Evolutionary conservation across 2,888 invertebrate genomes (phyloP).

Genomic region (Chrysolina haemoptera): DNA sequence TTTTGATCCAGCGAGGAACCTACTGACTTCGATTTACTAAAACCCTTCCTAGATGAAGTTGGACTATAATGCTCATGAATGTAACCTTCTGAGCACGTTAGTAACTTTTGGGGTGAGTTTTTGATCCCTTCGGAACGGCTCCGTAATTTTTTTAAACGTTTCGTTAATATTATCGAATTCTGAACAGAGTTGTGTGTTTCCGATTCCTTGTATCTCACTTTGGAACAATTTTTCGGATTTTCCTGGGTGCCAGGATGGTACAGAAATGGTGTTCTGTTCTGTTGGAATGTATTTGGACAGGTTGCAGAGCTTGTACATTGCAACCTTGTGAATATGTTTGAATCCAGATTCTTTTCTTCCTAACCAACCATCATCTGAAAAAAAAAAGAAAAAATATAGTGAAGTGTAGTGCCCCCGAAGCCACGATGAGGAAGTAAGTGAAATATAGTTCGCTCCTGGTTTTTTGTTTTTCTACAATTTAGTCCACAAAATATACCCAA

Average conservation of each 20-base stretch:
- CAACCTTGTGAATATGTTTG: conserved; percentile 59
- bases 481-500: too few relatives aligned
- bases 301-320: conserved; percentile 68
- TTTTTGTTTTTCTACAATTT: too few relatives aligned
- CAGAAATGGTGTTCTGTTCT: conserved; percentile 49
- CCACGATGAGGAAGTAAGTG: too few relatives aligned
- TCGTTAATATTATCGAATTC: conserved; percentile 59
- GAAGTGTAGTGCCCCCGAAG: too few relatives aligned
- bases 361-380: conserved; percentile 49
- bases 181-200: conserved; percentile 46
- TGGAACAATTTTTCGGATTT: conserved; percentile 18
- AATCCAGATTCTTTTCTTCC: conserved; percentile 56
- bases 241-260: conserved; percentile 29
- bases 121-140: conserved; percentile 47
- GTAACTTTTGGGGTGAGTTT: conserved; percentile 34
- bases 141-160: conserved; percentile 51
- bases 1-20: conserved; percentile 43
- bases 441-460: too few relatives aligned
- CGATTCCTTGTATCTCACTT: neutral
- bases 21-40: conserved; percentile 53
- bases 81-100: conserved; percentile 56
- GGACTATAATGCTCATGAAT: conserved; percentile 67
- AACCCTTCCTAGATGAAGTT: conserved; percentile 53
- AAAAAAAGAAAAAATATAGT: too few relatives aligned
- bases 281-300: conserved; percentile 64